A percentile compares a stretch with the other conserved stretches of the same genome.
These are phyloP conservation scores for Frankliniella fusca DNA, from an alignment of 2,888 invertebrate genomes.

Conservation along the genomic window DNA sequence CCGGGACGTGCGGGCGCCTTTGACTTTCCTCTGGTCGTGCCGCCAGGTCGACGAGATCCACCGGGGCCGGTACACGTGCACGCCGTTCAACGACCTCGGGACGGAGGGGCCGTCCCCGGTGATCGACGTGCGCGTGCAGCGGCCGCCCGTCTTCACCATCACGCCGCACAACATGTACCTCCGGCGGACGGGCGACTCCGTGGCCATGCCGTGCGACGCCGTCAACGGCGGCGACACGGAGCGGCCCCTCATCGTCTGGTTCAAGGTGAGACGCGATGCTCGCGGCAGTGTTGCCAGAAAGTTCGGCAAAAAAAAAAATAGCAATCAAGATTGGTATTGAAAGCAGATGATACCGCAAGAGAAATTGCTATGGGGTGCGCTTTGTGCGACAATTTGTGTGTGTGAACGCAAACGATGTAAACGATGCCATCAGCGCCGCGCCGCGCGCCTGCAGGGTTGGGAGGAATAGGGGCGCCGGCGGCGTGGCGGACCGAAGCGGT, in stretches of 20 bases:
- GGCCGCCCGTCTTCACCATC: slow-evolving; percentile 76
- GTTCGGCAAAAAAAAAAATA: too few species aligned
- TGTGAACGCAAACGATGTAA: too few species aligned
- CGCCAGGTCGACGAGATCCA: slow-evolving; percentile 70
- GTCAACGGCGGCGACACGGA: slow-evolving; percentile 63
- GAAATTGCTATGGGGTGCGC: too few species aligned
- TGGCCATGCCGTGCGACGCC: slow-evolving; percentile 79
- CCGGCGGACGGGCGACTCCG: slow-evolving; percentile 71
- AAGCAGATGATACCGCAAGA: too few species aligned
- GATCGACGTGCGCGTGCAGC: slow-evolving; percentile 78
- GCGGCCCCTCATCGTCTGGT: slow-evolving; percentile 64
- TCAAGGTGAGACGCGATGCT: slow-evolving; percentile 59
- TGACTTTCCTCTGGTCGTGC: neutral
- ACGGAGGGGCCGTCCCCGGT: slow-evolving; percentile 77
- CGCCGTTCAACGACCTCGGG: slow-evolving; percentile 84
- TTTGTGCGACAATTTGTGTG: too few species aligned
- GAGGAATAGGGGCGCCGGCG: too few species aligned
- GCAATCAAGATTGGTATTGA: too few species aligned
- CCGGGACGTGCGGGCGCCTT: neutral
- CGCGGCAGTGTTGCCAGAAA: too few species aligned
- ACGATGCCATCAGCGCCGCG: too few species aligned
- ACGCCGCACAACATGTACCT: slow-evolving; percentile 81
- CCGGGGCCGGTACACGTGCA: slow-evolving; percentile 85
- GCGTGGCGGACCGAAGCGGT: too few species aligned
- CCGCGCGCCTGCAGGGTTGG: too few species aligned